Conservation (phyloP, 1,140 invertebrate genomes). For the Cephus cinctus region DNA sequence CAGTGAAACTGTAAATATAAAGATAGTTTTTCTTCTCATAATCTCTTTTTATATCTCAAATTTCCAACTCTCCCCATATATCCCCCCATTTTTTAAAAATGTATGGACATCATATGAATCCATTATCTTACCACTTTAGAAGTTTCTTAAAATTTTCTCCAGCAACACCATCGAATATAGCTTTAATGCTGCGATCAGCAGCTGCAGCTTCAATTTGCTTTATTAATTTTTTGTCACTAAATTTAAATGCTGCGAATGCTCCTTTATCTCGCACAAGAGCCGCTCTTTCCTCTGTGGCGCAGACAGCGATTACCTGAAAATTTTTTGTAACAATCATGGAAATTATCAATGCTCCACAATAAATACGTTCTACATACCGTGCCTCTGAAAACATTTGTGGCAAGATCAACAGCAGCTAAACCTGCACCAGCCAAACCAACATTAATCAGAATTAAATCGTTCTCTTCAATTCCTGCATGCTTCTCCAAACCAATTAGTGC, state of each 20-base stretch:
- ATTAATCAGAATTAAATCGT: constrained; percentile 60
- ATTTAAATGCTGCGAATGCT: constrained; percentile 61
- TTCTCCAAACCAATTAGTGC: constrained; percentile 59
- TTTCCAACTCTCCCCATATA: too few relatives aligned
- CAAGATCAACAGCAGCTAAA: constrained; percentile 64
- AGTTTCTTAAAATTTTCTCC: constrained; percentile 60
- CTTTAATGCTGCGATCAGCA: constrained; percentile 57
- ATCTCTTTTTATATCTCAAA: too few relatives aligned
- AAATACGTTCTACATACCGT: constrained; percentile 46
- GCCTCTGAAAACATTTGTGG: constrained; percentile 62
- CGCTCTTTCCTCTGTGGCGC: constrained; percentile 59
- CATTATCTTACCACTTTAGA: constrained; percentile 54
- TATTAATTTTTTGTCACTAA: constrained; percentile 56
- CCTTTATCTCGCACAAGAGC: constrained; percentile 59
- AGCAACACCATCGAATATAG: constrained; percentile 62
- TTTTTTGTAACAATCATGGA: constrained; percentile 4
- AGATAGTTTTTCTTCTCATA: constrained; percentile 9
- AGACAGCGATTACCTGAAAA: constrained; percentile 62
- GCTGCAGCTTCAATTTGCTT: constrained; percentile 59
- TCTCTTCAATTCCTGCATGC: constrained; percentile 55
- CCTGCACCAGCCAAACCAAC: constrained; percentile 62
- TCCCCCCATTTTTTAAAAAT: too few relatives aligned
- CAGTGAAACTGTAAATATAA: constrained; percentile 42
- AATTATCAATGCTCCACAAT: constrained; percentile 4
- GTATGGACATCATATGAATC: too few relatives aligned